A percentile compares a stretch with the other conserved stretches of the same genome.
These are phyloP conservation scores for Stenoptilia bipunctidactyla DNA, from an alignment of 2,888 invertebrate species.

Conservation along the genomic window DNA sequence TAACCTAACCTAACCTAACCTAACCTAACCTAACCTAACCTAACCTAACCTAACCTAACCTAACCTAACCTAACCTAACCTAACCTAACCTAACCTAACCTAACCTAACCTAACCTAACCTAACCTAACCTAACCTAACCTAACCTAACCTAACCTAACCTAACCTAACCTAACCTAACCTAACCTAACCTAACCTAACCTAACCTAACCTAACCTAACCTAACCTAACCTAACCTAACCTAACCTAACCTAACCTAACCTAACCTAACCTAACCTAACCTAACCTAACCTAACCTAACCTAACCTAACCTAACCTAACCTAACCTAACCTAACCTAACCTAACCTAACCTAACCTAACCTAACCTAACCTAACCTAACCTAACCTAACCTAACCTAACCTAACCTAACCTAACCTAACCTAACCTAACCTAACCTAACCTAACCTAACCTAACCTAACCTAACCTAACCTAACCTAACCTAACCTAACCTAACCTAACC, in stretches of 20 bases:
- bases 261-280: conserved; percentile 17
- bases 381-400: conserved; percentile 19
- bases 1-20: conserved; percentile 13
- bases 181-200: conserved; percentile 13
- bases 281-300: conserved; percentile 20
- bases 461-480: conserved; percentile 15
- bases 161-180: conserved; percentile 11
- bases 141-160: conserved; percentile 1
- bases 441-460: conserved; percentile 12
- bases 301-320: conserved; percentile 18
- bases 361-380: conserved; percentile 14
- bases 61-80: conserved; percentile 12
- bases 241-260: conserved; percentile 12
- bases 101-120: conserved; percentile 13
- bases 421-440: conserved; percentile 15
- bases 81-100: conserved; percentile 11
- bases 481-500: conserved; percentile 12
- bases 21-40: conserved; percentile 10
- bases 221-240: conserved; percentile 1
- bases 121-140: conserved; percentile 5
- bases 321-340: conserved; percentile 18
- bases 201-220: conserved; percentile 10
- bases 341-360: conserved; percentile 17
- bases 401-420: conserved; percentile 20
- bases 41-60: conserved; percentile 8